A percentile compares a stretch with the other conserved stretches of the same genome.
Evolutionary conservation across 2,888 invertebrate species (phyloP).

Genomic region (Cerastoderma edule): DNA sequence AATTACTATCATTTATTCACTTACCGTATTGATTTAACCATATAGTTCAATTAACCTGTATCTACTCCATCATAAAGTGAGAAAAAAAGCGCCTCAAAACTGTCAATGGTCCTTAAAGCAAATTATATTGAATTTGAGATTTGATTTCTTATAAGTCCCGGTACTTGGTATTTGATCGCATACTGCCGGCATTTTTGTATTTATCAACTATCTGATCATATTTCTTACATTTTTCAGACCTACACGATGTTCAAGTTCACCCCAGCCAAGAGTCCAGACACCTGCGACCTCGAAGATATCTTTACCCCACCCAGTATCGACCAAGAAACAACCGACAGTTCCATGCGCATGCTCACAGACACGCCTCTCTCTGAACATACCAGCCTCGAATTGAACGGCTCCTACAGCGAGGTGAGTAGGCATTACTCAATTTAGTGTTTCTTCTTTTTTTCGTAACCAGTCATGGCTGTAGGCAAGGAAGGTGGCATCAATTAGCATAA

Average conservation of each 20-base stretch:
- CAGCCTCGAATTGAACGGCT: conserved; percentile 26
- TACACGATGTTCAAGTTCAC: conserved; percentile 32
- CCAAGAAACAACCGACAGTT: not conserved
- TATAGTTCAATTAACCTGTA: too few relatives aligned
- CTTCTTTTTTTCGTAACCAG: not conserved
- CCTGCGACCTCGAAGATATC: conserved; percentile 12
- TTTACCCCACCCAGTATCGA: conserved; percentile 26
- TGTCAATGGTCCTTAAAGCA: too few relatives aligned
- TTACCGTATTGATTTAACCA: too few relatives aligned
- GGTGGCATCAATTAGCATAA: too few relatives aligned
- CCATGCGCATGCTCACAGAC: not conserved
- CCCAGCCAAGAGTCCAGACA: conserved; percentile 19
- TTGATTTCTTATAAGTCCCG: not conserved
- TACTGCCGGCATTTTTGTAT: not conserved
- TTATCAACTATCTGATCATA: not conserved
- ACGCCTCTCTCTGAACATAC: too few relatives aligned
- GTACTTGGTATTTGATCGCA: not conserved
- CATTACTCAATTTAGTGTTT: not conserved
- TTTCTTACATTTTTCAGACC: conserved; percentile 2
- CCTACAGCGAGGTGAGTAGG: conserved; percentile 22
- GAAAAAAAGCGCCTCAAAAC: too few relatives aligned
- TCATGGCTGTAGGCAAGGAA: too few relatives aligned
- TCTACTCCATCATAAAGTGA: too few relatives aligned
- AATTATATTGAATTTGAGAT: not conserved
- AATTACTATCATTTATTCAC: too few relatives aligned